phyloP scores from a whole-genome alignment of 2,888 invertebrate genomes.

The Lepidochrysops patricia region DNA sequence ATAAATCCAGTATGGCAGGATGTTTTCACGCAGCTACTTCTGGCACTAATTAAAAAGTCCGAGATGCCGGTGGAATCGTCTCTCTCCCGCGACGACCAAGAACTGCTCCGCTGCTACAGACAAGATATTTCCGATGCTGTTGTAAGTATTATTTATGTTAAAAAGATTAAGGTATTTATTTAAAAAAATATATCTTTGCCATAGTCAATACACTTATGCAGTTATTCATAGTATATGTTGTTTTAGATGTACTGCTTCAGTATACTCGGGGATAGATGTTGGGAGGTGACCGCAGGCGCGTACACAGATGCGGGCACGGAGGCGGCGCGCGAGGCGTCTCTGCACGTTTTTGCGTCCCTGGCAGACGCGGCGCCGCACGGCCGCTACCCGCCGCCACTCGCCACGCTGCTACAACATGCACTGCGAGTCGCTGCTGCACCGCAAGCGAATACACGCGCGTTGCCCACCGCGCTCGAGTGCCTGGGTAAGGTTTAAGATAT shows the following conservation, averaged over 20 bases:
- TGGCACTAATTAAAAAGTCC: conserved; percentile 85
- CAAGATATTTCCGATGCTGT: conserved; percentile 91
- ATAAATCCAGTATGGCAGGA: conserved; percentile 78
- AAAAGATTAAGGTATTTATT: too few species aligned
- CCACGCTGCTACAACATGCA: conserved; percentile 39
- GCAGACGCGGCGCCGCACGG: conserved; percentile 64
- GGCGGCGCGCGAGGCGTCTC: conserved; percentile 60
- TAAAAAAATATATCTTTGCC: too few species aligned
- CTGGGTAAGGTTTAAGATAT: conserved; percentile 78
- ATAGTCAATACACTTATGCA: too few species aligned
- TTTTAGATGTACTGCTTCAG: conserved; percentile 88
- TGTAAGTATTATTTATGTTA: too few species aligned
- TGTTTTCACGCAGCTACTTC: conserved; percentile 85
- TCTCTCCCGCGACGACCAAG: conserved; percentile 86
- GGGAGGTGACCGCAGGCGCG: conserved; percentile 80
- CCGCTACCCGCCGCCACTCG: conserved; percentile 61
- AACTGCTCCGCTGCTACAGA: conserved; percentile 88
- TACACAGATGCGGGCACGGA: conserved; percentile 77
- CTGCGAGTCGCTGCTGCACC: conserved; percentile 33
- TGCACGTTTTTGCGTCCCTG: conserved; percentile 70
- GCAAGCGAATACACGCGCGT: conserved; percentile 62
- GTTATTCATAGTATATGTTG: background rate
- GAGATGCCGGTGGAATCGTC: conserved; percentile 79
- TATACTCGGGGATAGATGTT: conserved; percentile 83
- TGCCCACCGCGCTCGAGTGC: conserved; percentile 84